A percentile compares a stretch with the other conserved stretches of the same genome.
These are phyloP conservation scores for Bombus waltoni DNA, from an alignment of 1,140 invertebrate genomes.

Conservation along the genomic window DNA sequence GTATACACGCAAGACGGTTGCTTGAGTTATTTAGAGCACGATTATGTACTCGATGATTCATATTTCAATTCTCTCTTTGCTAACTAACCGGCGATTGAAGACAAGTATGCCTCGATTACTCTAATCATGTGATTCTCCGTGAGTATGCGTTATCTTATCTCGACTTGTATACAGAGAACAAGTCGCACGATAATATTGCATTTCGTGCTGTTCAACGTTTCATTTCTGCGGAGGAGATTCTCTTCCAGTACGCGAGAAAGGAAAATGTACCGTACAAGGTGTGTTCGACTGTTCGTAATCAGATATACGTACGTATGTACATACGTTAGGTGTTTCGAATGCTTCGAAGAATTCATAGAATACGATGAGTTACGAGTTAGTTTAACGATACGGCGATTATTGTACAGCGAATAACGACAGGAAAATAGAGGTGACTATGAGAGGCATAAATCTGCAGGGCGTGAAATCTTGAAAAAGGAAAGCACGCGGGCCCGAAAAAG, in stretches of 20 bases:
- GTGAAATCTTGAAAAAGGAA: not conserved
- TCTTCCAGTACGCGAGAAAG: not conserved
- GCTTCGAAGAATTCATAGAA: not conserved
- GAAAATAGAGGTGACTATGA: not conserved
- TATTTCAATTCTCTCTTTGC: slow-evolving; percentile 62
- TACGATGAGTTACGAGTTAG: not conserved
- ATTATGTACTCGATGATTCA: slow-evolving; percentile 62
- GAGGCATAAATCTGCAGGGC: not conserved
- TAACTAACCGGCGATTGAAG: slow-evolving; percentile 49
- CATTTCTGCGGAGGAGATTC: slow-evolving; percentile 8
- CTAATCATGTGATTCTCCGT: slow-evolving; percentile 54
- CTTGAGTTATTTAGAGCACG: slow-evolving; percentile 51
- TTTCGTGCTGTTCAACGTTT: slow-evolving; percentile 17
- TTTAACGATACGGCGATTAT: not conserved
- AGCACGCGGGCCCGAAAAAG: not conserved
- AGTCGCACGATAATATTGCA: slow-evolving; percentile 40
- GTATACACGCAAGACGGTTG: slow-evolving; percentile 9
- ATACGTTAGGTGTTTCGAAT: not conserved
- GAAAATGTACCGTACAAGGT: not conserved
- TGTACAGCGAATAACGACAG: not conserved
- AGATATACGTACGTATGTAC: not conserved
- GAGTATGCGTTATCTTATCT: slow-evolving; percentile 62
- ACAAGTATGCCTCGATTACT: slow-evolving; percentile 52
- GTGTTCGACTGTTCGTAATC: not conserved
- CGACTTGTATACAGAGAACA: slow-evolving; percentile 20